Base-by-base conservation (phyloP, 2,888 invertebrate genomes). In the Hypomecis atomaria region DNA sequence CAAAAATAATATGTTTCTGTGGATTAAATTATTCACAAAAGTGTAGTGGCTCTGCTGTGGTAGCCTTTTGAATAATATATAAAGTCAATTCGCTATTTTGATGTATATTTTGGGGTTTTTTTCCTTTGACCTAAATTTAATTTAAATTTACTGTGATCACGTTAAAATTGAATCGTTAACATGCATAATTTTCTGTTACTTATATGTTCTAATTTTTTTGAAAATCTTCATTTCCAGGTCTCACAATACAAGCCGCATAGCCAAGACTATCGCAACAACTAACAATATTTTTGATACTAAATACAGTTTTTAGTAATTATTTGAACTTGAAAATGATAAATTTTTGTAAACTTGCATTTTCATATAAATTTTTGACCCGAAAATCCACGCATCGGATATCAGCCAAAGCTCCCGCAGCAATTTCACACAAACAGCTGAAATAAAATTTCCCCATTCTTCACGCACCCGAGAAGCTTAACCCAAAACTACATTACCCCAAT, bases 11-110 rank as follows among this genome's bases (percentile, higher is more conserved):
- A 88, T 81, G 84, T 84, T 83, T 84, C 84, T 85, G 76, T 74
- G 77, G 70, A 75, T 80, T 90, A 88, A 90, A 91, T 90, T 88
- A 91, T 92, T 92, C 88, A 90, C 85, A 85, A 86, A 90, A 86
- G 86, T 88, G 82, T 86, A 85, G 83, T 84, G 81, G 84, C 81
- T 84, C 82, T 71, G 77, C 78, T 79, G 81, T 76, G 78, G 78
- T 79, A 72, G 80, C 79, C 80, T 79, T 82, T 86, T 91, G 87
- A 89, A 91, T 91, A 86, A 90, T 84, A 88, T 86, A 91, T 89
- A 82, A 84, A 85, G 79, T 86, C 84, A 85, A 88, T 89, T 85
- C 84, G 86, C 88, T 89, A 87, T 85, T 71, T 82, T 76, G 78
- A 59, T 33, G 48, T 54, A 36, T 54, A 11, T 55, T 59, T 54